Evolutionary conservation across 2,113 vertebrate genomes (phyloP).

Genomic region (Grammomys dolichurus): DNA sequence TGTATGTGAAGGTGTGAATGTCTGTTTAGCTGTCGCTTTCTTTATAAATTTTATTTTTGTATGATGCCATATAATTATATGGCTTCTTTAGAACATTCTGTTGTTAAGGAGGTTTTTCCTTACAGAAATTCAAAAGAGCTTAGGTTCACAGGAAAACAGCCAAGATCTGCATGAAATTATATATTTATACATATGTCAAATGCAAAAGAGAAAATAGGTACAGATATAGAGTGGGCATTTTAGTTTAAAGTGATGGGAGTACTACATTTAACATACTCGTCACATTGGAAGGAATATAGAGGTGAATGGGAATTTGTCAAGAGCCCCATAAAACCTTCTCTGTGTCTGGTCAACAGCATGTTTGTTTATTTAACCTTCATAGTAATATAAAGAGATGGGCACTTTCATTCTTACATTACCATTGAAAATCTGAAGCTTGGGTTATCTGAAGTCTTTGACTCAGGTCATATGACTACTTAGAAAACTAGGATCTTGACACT

Average conservation of each 20-base stretch:
- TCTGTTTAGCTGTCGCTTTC: conserved; percentile 74
- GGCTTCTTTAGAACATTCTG: conserved; percentile 83
- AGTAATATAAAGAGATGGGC: background rate
- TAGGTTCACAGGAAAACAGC: conserved; percentile 83
- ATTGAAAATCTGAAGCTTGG: background rate
- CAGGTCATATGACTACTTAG: background rate
- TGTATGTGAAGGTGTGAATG: conserved; percentile 59
- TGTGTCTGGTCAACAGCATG: background rate
- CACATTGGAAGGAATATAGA: background rate
- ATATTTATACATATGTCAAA: conserved; percentile 86
- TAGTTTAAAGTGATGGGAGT: conserved; percentile 47
- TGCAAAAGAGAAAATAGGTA: conserved; percentile 66
- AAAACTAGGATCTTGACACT: background rate
- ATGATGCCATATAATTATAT: conserved; percentile 80
- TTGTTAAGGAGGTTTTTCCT: conserved; percentile 82
- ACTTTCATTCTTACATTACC: background rate
- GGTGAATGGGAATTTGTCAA: background rate
- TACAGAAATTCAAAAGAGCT: conserved; percentile 83
- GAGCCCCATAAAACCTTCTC: background rate
- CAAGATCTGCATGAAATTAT: conserved; percentile 85
- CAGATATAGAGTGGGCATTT: conserved; percentile 68
- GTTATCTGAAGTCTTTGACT: background rate
- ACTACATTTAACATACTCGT: conserved; percentile 14
- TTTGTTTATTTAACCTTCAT: background rate
- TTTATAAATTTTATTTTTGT: conserved; percentile 76